These are phyloP conservation scores for Eudyptes chrysolophus DNA, from an alignment of 2,113 vertebrate species.

Conservation along the genomic window DNA sequence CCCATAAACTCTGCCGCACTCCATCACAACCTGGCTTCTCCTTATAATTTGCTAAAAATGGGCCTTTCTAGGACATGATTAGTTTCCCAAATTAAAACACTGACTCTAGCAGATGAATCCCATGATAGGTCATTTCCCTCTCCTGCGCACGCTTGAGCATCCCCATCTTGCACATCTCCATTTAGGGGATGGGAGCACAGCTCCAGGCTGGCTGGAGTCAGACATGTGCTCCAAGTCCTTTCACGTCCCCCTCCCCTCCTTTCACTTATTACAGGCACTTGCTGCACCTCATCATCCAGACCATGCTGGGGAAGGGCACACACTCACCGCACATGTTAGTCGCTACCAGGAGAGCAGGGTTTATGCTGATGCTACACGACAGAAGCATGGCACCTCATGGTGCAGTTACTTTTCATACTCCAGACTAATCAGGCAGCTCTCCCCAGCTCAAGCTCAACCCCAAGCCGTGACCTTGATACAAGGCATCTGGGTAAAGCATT, in stretches of 20 bases:
- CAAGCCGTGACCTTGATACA: background rate
- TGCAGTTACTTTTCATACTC: background rate
- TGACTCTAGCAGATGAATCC: background rate
- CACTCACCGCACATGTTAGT: accelerated
- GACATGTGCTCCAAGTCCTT: background rate
- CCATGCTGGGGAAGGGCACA: background rate
- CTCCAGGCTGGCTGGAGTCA: background rate
- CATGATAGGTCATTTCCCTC: background rate
- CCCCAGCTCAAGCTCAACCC: background rate
- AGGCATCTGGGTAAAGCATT: background rate
- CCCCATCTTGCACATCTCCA: accelerated
- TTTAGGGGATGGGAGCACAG: accelerated
- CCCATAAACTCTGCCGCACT: background rate
- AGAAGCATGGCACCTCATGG: background rate
- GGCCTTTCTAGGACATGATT: background rate
- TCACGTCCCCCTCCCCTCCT: background rate
- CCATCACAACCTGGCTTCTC: background rate
- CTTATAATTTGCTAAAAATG: background rate
- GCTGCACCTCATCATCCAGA: background rate
- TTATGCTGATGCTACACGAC: background rate
- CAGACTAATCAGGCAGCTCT: background rate
- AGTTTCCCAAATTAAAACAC: background rate
- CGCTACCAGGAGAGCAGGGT: background rate
- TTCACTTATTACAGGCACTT: background rate
- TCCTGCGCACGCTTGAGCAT: background rate